Evolutionary conservation across 2,113 vertebrate genomes (phyloP).

Genomic region (Limanda limanda): DNA sequence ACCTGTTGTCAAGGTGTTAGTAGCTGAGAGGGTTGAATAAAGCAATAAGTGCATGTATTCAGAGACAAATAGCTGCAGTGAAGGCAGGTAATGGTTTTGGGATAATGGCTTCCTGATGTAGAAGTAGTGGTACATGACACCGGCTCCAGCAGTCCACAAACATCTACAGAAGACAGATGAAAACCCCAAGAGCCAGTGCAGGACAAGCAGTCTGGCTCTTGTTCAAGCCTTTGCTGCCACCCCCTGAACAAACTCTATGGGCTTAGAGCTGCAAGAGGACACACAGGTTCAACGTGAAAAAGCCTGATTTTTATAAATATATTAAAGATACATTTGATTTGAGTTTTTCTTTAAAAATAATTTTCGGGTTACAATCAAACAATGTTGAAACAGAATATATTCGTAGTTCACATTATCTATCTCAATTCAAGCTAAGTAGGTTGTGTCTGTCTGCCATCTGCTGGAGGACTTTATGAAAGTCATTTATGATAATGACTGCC

Average conservation of each 20-base stretch:
- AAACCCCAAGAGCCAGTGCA: constrained; percentile 24
- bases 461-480: constrained; percentile 25
- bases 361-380: background rate
- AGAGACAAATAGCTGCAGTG: constrained; percentile 15
- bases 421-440: background rate
- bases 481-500: background rate
- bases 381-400: background rate
- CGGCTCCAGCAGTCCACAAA: constrained; percentile 17
- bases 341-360: background rate
- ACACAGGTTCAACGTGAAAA: background rate
- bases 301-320: background rate
- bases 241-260: background rate
- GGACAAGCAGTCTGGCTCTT: background rate
- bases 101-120: constrained; percentile 50
- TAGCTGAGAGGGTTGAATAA: constrained; percentile 6
- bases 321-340: too few species aligned
- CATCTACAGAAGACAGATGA: constrained; percentile 44
- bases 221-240: constrained; percentile 40
- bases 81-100: constrained; percentile 21
- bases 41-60: constrained; percentile 5
- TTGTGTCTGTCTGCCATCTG: constrained; percentile 52
- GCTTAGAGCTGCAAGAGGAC: background rate
- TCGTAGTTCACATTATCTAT: too few species aligned
- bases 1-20: constrained; percentile 53
- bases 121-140: constrained; percentile 11